Percentiles rank a stretch among this genome's conserved stretches.
These are phyloP conservation scores for Heliconius hewitsoni DNA, from an alignment of 1,140 invertebrate species.

Conservation along the genomic window DNA sequence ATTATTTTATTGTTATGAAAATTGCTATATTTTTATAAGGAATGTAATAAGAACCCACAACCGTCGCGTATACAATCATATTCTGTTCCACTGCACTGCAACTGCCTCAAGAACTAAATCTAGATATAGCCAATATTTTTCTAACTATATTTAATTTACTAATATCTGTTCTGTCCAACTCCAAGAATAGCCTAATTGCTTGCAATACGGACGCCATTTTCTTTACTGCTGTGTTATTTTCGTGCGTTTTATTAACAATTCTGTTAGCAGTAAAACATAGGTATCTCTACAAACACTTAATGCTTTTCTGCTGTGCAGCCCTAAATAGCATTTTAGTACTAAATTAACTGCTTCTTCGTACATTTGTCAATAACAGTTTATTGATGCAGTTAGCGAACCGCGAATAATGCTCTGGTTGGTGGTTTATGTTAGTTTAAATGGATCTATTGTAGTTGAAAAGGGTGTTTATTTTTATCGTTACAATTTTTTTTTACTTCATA, in stretches of 20 bases:
- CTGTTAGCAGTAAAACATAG: constrained; percentile 47
- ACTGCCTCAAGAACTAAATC: too few species aligned
- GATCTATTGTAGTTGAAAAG: background rate
- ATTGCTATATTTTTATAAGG: too few species aligned
- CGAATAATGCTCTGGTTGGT: constrained; percentile 14
- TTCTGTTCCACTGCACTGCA: too few species aligned
- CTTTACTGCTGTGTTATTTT: constrained; percentile 41
- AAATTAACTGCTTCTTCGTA: constrained; percentile 46
- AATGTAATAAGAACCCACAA: too few species aligned
- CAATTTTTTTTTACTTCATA: too few species aligned
- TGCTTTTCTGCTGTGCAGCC: constrained; percentile 48
- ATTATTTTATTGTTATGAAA: too few species aligned
- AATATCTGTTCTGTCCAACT: background rate
- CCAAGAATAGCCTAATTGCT: constrained; percentile 6
- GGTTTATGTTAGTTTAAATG: background rate
- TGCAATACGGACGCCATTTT: constrained; percentile 3
- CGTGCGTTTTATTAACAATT: constrained; percentile 57
- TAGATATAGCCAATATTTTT: background rate
- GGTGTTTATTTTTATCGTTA: background rate
- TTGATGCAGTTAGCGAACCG: constrained; percentile 27
- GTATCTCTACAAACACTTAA: constrained; percentile 51
- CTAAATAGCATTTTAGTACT: constrained; percentile 46
- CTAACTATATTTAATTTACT: background rate
- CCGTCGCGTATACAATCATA: too few species aligned
- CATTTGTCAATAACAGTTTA: constrained; percentile 49